Conservation (phyloP, 2,113 vertebrate genomes). For the Lagopus muta region DNA sequence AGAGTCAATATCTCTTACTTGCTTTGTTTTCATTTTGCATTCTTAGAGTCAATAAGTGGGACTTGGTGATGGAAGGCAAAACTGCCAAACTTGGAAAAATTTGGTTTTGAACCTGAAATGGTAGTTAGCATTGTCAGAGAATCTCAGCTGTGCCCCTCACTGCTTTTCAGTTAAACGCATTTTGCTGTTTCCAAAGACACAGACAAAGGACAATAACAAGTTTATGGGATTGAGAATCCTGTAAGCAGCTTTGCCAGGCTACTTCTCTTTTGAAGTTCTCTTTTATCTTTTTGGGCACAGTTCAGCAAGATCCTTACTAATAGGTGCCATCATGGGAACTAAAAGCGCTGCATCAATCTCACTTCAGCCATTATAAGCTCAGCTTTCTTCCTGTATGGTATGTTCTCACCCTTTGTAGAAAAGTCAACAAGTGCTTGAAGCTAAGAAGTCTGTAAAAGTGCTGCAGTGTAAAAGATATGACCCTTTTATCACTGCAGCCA, state of each 20-base stretch:
- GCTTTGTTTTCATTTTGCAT: background rate
- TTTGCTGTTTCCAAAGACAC: background rate
- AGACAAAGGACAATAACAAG: background rate
- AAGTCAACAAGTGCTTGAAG: background rate
- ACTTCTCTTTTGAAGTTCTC: background rate
- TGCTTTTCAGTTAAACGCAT: background rate
- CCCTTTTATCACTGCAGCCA: background rate
- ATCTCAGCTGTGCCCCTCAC: background rate
- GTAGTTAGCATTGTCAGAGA: background rate
- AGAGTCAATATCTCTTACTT: background rate
- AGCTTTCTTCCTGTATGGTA: background rate
- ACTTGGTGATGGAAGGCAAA: background rate
- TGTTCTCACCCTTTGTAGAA: background rate
- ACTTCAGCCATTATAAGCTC: background rate
- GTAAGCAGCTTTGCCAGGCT: background rate
- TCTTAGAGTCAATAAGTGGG: background rate
- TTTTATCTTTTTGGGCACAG: background rate
- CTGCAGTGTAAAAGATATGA: background rate
- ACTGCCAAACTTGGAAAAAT: background rate
- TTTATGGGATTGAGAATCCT: background rate
- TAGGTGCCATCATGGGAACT: background rate
- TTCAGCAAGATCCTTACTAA: background rate
- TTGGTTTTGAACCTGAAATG: background rate
- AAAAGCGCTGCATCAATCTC: background rate
- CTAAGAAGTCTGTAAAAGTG: background rate